Conservation (phyloP, 1,140 invertebrate species). For the Zophobas morio region DNA sequence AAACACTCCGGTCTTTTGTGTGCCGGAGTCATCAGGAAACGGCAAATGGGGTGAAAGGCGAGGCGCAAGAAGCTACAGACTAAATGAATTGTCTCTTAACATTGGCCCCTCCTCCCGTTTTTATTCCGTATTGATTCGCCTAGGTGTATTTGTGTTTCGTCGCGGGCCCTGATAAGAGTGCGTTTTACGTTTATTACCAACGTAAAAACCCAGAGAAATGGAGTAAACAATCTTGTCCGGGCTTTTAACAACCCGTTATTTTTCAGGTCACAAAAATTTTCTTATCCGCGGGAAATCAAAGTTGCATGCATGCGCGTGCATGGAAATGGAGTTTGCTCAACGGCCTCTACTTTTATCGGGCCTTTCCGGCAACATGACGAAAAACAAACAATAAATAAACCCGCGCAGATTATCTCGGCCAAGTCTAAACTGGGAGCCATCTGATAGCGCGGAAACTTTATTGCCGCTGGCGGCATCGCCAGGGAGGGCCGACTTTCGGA, state of each 20-base stretch:
- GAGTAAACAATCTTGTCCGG: conserved; percentile 10
- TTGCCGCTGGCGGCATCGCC: too few species aligned
- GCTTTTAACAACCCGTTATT: background rate
- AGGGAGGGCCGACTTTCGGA: too few species aligned
- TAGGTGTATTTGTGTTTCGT: conserved; percentile 16
- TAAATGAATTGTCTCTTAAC: conserved; percentile 31
- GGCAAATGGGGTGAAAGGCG: conserved; percentile 34
- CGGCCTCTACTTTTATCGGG: background rate
- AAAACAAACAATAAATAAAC: background rate
- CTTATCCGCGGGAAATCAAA: conserved; percentile 1
- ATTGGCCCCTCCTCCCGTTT: conserved; percentile 3
- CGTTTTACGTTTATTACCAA: background rate
- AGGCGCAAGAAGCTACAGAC: background rate
- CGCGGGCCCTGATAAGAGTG: background rate
- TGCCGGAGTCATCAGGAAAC: conserved; percentile 25
- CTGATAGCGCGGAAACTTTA: too few species aligned
- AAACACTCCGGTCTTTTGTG: conserved; percentile 27
- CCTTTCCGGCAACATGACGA: background rate
- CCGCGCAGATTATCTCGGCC: background rate
- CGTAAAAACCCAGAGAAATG: conserved; percentile 19
- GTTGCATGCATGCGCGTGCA: background rate
- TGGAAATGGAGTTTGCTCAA: background rate
- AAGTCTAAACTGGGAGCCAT: too few species aligned
- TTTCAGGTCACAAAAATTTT: background rate
- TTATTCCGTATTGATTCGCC: conserved; percentile 31